Percentiles rank a stretch among this genome's conserved stretches.
phyloP scores from a whole-genome alignment of 2,797 vertebrate genomes.

The Tamandua tetradactyla region DNA sequence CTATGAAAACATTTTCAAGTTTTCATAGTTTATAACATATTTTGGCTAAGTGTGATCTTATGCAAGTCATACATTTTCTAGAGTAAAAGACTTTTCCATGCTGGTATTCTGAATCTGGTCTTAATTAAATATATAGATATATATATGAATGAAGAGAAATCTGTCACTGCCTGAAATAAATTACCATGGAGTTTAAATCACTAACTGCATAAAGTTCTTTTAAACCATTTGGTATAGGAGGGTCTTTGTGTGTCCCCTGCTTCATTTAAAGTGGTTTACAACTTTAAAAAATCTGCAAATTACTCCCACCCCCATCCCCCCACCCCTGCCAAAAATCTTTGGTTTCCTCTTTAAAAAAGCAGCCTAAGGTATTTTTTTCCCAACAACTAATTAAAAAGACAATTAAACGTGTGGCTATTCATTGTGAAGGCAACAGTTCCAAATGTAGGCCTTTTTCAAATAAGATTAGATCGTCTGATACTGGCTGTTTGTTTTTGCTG shows the following conservation, averaged over 20 bases:
- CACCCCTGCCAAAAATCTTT: neutral
- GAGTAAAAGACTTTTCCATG: constrained; percentile 28
- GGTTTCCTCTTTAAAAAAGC: constrained; percentile 5
- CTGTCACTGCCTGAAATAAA: constrained; percentile 71
- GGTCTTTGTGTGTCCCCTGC: neutral
- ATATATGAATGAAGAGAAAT: constrained; percentile 50
- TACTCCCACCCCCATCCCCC: neutral
- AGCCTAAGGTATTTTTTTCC: neutral
- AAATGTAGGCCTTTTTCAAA: neutral
- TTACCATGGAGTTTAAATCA: neutral
- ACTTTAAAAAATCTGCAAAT: neutral
- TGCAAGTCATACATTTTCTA: neutral
- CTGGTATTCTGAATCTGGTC: constrained; percentile 69
- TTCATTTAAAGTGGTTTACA: constrained; percentile 22
- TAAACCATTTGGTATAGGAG: neutral
- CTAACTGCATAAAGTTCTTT: constrained; percentile 1
- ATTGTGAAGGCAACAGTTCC: neutral
- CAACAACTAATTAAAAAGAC: neutral
- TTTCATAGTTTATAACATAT: neutral
- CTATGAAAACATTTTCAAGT: neutral
- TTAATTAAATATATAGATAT: constrained; percentile 68
- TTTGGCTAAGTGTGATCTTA: neutral
- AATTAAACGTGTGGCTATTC: neutral
- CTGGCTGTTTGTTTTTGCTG: neutral
- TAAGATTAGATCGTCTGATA: neutral